phyloP scores from a whole-genome alignment of 1,140 invertebrate species.

The Drosophila asahinai region DNA sequence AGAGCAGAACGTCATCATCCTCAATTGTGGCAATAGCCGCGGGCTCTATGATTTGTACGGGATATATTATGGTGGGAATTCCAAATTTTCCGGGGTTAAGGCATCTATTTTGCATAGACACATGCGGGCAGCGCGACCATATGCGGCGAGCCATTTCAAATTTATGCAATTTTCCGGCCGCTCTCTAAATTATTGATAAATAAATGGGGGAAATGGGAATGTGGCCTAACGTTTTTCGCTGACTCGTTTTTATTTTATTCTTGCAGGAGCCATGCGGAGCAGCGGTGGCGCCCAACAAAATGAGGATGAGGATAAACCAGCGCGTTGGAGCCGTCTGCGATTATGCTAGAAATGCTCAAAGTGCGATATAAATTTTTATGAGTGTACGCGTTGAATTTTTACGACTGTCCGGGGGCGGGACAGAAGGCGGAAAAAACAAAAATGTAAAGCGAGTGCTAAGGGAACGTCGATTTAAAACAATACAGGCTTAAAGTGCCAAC shows the following conservation, averaged over 20 bases:
- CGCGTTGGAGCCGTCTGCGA: constrained; percentile 33
- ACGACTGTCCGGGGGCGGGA: constrained; percentile 49
- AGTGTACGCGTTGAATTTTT: constrained; percentile 72
- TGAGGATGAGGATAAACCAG: constrained; percentile 31
- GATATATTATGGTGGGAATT: constrained; percentile 51
- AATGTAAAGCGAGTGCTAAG: constrained; percentile 31
- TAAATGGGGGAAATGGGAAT: constrained; percentile 15
- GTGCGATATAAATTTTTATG: constrained; percentile 72
- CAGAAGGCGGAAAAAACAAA: constrained; percentile 4
- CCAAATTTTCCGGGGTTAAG: constrained; percentile 17
- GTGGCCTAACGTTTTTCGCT: constrained; percentile 25
- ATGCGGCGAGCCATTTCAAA: constrained; percentile 53
- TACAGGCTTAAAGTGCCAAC: constrained; percentile 48
- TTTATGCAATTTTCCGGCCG: constrained; percentile 67
- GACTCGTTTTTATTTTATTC: constrained; percentile 24
- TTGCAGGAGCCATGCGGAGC: constrained; percentile 34
- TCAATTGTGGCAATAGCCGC: constrained; percentile 47
- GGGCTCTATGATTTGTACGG: constrained; percentile 52
- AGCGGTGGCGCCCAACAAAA: constrained; percentile 28
- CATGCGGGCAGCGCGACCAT: constrained; percentile 40
- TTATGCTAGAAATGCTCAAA: constrained; percentile 62
- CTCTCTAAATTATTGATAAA: constrained; percentile 57
- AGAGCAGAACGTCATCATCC: constrained; percentile 28
- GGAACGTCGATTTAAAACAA: constrained; percentile 68
- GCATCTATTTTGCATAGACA: constrained; percentile 38